These are phyloP conservation scores for Isaurus tuberculatus DNA, from an alignment of 92 coral and sea anemone genomes.

Conservation along the genomic window DNA sequence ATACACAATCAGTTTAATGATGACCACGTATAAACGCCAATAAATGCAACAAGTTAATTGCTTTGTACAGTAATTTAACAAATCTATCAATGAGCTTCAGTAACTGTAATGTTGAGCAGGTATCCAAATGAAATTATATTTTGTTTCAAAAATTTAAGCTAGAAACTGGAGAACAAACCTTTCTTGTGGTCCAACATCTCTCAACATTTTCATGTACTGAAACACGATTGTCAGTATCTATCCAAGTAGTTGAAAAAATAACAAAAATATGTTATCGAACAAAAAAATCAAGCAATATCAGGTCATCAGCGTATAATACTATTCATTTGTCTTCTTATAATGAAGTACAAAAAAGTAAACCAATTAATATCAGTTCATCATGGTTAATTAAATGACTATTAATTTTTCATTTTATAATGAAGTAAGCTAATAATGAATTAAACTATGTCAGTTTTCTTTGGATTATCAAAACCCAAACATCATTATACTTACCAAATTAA, in stretches of 20 bases:
- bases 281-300: background rate
- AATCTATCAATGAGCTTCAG: background rate
- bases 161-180: constrained; percentile 54
- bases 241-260: background rate
- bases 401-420: too few relatives aligned
- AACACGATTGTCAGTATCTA: constrained; percentile 81
- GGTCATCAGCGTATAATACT: background rate
- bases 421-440: too few relatives aligned
- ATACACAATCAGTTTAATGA: too few relatives aligned
- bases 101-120: background rate
- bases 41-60: too few relatives aligned
- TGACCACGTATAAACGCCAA: too few relatives aligned
- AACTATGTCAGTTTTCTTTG: too few relatives aligned
- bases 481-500: too few relatives aligned
- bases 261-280: background rate
- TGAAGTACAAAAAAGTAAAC: background rate
- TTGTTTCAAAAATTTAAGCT: background rate
- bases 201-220: constrained; percentile 84
- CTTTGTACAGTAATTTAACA: too few relatives aligned
- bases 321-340: too few relatives aligned
- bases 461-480: too few relatives aligned
- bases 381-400: too few relatives aligned
- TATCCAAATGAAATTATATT: background rate
- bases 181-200: constrained; percentile 81
- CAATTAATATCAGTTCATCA: too few relatives aligned